Percentiles rank a stretch among this genome's conserved stretches.
Evolutionary conservation across 2,797 vertebrate species (phyloP).

Genomic region (Macropus fuliginosus): DNA sequence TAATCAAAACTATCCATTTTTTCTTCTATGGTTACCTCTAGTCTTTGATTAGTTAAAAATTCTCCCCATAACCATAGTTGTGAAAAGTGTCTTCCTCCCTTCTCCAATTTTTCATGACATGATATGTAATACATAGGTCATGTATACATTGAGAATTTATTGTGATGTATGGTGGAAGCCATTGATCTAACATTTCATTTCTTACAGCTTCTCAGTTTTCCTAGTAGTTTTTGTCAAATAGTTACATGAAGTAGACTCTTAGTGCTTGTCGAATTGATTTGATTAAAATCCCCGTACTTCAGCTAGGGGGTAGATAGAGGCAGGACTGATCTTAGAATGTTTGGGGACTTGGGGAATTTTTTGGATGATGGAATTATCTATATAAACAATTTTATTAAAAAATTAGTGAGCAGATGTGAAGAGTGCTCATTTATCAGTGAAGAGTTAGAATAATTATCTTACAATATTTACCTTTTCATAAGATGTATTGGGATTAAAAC

Average conservation of each 20-base stretch:
- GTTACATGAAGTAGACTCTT: neutral
- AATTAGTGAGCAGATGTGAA: neutral
- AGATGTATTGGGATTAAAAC: neutral
- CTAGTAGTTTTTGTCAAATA: neutral
- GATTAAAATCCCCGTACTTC: neutral
- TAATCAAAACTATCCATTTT: neutral
- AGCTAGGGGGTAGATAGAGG: neutral
- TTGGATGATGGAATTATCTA: neutral
- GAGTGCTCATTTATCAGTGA: neutral
- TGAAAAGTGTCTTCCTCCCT: neutral
- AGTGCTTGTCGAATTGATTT: neutral
- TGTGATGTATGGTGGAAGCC: neutral
- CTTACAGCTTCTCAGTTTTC: neutral
- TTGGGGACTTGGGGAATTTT: neutral
- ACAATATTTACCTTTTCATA: neutral
- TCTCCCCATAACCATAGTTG: neutral
- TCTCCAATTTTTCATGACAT: neutral
- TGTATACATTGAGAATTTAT: neutral
- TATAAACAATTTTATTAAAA: neutral
- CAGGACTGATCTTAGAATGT: neutral
- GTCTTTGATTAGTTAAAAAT: neutral
- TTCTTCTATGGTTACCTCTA: neutral
- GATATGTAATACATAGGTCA: neutral
- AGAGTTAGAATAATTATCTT: neutral
- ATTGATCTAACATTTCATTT: neutral